Percentiles rank a stretch among this genome's conserved stretches.
These are phyloP conservation scores for Hyles vespertilio DNA, from an alignment of 1,140 invertebrate genomes.

Conservation along the genomic window DNA sequence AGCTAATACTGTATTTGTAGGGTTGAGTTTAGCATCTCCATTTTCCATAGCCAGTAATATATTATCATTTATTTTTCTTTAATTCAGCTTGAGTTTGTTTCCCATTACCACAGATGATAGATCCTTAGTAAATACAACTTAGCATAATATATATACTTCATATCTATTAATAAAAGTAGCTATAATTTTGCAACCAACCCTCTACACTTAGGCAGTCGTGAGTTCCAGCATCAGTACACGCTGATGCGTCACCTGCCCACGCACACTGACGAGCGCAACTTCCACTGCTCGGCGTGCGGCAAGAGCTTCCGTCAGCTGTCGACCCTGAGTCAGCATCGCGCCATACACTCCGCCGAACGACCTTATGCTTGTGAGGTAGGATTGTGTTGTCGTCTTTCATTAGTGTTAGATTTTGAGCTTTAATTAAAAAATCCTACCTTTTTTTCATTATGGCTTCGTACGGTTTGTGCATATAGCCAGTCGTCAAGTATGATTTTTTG, in stretches of 20 bases:
- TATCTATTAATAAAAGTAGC: not conserved
- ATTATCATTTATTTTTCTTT: no score
- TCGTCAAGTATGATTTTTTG: no score
- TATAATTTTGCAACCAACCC: not conserved
- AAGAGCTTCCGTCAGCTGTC: conserved; percentile 88
- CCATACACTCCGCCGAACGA: conserved; percentile 83
- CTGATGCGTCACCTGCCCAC: conserved; percentile 88
- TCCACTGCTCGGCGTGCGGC: conserved; percentile 85
- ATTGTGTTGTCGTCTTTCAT: not conserved
- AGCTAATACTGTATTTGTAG: no score
- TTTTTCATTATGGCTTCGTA: no score
- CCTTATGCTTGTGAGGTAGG: conserved; percentile 82
- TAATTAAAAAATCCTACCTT: no score
- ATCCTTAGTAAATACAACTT: no score
- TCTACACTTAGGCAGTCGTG: conserved; percentile 74
- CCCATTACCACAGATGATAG: no score
- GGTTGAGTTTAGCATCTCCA: no score
- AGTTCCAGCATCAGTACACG: conserved; percentile 86
- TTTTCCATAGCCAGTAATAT: no score
- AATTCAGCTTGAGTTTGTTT: no score
- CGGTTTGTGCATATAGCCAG: no score
- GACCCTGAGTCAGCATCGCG: conserved; percentile 83
- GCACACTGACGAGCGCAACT: conserved; percentile 89
- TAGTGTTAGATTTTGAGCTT: not conserved
- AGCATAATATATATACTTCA: no score